Conservation (phyloP, 2,113 vertebrate genomes). For the Siniperca chuatsi region DNA sequence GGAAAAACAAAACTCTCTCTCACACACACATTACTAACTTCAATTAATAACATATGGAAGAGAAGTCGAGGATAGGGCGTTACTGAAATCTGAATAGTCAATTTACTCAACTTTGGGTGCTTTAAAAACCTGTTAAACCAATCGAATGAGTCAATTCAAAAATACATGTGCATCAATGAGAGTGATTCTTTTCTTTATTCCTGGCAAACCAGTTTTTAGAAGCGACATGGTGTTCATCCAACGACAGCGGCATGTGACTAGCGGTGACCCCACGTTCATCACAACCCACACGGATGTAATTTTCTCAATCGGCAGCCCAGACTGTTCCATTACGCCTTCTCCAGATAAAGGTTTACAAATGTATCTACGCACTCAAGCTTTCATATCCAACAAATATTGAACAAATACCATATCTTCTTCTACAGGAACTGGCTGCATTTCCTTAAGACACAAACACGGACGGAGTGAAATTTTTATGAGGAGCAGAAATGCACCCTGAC, state of each 20-base stretch:
- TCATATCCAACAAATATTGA: conserved; percentile 63
- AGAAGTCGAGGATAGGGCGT: not conserved
- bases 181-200: not conserved
- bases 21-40: not conserved
- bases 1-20: not conserved
- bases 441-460: conserved; percentile 72
- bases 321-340: conserved; percentile 43
- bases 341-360: conserved; percentile 69
- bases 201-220: conserved; percentile 4
- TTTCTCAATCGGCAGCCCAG: conserved; percentile 24
- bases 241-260: not conserved
- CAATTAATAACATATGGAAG: not conserved
- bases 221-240: not conserved
- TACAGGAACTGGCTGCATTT: conserved; percentile 62
- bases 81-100: not conserved
- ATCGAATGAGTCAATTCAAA: not conserved
- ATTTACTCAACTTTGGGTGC: not conserved
- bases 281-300: conserved; percentile 31
- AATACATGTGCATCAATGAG: not conserved
- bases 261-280: conserved; percentile 20
- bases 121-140: not conserved
- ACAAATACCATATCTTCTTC: conserved; percentile 66
- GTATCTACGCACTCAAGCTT: conserved; percentile 42
- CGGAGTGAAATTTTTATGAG: conserved; percentile 75
- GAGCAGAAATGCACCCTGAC: conserved; percentile 75